phyloP scores from a whole-genome alignment of 2,888 invertebrate genomes.

The Gnatocerus cornutus region DNA sequence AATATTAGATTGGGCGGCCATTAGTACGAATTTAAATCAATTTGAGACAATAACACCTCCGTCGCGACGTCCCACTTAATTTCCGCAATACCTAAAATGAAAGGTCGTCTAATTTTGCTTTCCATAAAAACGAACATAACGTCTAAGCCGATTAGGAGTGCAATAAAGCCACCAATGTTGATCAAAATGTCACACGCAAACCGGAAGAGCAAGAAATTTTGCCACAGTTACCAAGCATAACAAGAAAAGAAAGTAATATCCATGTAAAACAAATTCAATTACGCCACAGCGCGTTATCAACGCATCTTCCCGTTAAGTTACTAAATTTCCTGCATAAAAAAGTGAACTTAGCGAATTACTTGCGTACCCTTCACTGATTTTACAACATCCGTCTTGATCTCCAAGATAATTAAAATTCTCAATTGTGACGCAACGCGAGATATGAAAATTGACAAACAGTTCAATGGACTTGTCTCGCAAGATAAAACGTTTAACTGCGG shows the following conservation, averaged over 20 bases:
- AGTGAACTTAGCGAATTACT: no score
- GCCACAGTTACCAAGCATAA: background rate
- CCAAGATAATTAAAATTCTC: no score
- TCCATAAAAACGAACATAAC: background rate
- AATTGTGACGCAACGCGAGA: no score
- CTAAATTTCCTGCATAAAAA: background rate
- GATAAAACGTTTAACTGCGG: background rate
- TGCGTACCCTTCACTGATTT: background rate
- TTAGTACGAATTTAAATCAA: slow-evolving; percentile 5
- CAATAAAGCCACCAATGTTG: background rate
- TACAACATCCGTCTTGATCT: background rate
- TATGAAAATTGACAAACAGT: no score
- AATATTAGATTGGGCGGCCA: background rate
- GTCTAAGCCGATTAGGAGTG: no score
- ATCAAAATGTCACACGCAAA: background rate
- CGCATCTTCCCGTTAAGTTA: slow-evolving; percentile 6
- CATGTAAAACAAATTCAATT: slow-evolving; percentile 14
- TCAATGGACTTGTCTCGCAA: no score
- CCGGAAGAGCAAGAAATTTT: slow-evolving; percentile 4
- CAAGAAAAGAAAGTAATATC: slow-evolving; percentile 13
- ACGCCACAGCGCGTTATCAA: slow-evolving; percentile 10
- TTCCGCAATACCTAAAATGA: background rate
- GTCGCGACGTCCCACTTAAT: background rate
- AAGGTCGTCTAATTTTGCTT: background rate
- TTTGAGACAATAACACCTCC: background rate